These are phyloP conservation scores for Tamandua tetradactyla DNA, from an alignment of 2,797 vertebrate species.

Conservation along the genomic window DNA sequence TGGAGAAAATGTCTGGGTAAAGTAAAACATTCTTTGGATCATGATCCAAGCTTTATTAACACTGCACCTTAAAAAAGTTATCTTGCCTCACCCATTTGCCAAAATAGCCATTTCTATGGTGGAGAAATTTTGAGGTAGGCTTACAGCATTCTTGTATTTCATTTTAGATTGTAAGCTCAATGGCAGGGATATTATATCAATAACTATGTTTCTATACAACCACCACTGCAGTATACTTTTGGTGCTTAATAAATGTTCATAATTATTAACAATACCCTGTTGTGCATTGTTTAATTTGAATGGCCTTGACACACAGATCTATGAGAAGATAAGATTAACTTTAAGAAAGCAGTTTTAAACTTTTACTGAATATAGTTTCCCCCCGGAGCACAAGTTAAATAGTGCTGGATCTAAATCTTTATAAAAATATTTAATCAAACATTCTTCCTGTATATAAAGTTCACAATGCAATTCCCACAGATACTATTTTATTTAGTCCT, in stretches of 20 bases:
- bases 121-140: slow-evolving; percentile 36
- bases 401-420: background rate
- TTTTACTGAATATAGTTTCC: background rate
- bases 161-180: slow-evolving; percentile 70
- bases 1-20: background rate
- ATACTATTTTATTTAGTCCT: background rate
- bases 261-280: slow-evolving; percentile 45
- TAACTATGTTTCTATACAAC: slow-evolving; percentile 63
- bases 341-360: background rate
- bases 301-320: background rate
- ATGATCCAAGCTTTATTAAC: slow-evolving; percentile 51
- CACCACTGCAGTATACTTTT: slow-evolving; percentile 62
- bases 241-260: slow-evolving; percentile 77
- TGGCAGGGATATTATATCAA: slow-evolving; percentile 57
- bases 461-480: background rate
- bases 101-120: slow-evolving; percentile 58
- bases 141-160: slow-evolving; percentile 46
- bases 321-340: background rate
- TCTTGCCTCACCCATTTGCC: slow-evolving; percentile 55
- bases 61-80: slow-evolving; percentile 46
- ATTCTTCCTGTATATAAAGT: background rate
- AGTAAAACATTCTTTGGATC: slow-evolving; percentile 26
- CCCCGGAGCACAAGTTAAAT: background rate
- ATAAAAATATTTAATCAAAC: background rate
- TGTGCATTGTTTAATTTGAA: slow-evolving; percentile 52